These are phyloP conservation scores for Pseudotriccus pelzelni DNA, from an alignment of 2,797 vertebrate genomes.

Conservation along the genomic window DNA sequence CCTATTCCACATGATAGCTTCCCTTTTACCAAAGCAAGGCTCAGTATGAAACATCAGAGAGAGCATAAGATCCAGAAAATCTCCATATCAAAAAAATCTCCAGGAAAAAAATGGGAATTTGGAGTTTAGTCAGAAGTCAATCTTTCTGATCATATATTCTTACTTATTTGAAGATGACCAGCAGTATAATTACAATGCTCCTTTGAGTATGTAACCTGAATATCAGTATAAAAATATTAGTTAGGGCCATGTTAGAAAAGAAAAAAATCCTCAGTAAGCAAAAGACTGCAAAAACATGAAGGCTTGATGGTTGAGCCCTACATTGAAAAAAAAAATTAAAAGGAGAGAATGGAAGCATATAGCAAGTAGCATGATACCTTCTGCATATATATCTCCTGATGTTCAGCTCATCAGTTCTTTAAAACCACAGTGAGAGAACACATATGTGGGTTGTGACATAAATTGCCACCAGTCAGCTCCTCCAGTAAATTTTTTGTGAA, in stretches of 20 bases:
- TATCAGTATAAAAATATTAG: not conserved
- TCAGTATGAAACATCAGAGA: not conserved
- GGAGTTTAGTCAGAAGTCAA: not conserved
- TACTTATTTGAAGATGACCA: not conserved
- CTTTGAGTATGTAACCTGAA: not conserved
- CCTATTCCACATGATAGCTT: not conserved
- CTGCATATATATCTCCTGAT: not conserved
- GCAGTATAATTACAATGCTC: not conserved
- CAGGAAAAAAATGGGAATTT: not conserved
- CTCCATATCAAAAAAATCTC: not conserved
- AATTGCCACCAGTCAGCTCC: not conserved
- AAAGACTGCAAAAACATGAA: not conserved
- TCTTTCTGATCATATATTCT: not conserved
- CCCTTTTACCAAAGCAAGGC: not conserved
- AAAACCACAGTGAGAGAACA: not conserved
- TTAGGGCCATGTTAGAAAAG: not conserved
- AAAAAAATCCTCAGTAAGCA: not conserved
- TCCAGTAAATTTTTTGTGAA: not conserved
- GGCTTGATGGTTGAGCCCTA: not conserved
- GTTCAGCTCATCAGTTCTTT: not conserved
- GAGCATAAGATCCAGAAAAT: not conserved
- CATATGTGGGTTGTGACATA: not conserved
- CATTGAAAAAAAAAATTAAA: not conserved
- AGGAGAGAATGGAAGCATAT: not conserved
- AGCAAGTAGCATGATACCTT: not conserved